Conservation (phyloP, 2,797 vertebrate species). For the Sphenopsis melanotis region DNA sequence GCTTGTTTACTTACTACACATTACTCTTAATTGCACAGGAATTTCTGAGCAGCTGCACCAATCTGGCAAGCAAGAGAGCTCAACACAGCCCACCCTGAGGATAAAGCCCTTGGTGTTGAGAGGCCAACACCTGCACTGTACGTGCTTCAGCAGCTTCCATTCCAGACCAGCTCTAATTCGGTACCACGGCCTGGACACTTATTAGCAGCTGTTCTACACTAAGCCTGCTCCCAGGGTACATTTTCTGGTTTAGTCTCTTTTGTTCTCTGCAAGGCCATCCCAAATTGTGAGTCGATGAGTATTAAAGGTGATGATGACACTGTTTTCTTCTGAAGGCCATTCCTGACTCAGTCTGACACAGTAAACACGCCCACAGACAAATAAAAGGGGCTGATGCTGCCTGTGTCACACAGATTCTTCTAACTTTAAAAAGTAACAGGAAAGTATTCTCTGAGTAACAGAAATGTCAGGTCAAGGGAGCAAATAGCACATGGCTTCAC, state of each 20-base stretch:
- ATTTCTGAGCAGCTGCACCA: background rate
- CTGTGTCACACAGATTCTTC: background rate
- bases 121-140: background rate
- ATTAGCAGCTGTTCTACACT: background rate
- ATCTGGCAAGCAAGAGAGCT: background rate
- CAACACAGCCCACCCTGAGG: background rate
- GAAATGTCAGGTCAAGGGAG: background rate
- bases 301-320: background rate
- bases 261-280: background rate
- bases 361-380: background rate
- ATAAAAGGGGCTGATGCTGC: background rate
- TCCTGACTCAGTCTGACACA: background rate
- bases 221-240: background rate
- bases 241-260: background rate
- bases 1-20: background rate
- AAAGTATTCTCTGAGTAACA: background rate
- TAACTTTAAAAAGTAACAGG: background rate
- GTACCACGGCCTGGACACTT: background rate
- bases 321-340: background rate
- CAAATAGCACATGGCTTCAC: fast-evolving
- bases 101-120: background rate
- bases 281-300: background rate
- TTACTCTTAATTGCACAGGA: background rate
- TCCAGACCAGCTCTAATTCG: background rate
- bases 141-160: background rate